Evolutionary conservation across 2,888 invertebrate genomes (phyloP).

Genomic region (Rhopalosiphum nymphaeae): DNA sequence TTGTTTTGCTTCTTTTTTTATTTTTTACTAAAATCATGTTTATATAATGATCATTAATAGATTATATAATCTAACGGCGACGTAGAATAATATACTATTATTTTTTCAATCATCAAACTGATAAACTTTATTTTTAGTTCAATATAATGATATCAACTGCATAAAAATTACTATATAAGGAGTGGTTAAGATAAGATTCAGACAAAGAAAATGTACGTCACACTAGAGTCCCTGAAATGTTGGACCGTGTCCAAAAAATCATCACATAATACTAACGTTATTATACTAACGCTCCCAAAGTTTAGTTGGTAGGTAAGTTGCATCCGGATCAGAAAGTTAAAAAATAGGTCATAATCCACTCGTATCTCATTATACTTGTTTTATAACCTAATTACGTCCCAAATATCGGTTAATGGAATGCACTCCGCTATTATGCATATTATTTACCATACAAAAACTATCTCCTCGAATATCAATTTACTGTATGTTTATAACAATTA

Average conservation of each 20-base stretch:
- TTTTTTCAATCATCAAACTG: background rate
- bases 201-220: background rate
- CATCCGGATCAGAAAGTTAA: background rate
- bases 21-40: background rate
- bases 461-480: background rate
- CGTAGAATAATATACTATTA: background rate
- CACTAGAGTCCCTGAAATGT: background rate
- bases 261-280: background rate
- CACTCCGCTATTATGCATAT: background rate
- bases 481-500: no score
- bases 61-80: background rate
- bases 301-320: background rate
- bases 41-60: background rate
- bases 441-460: background rate
- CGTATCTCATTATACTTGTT: background rate
- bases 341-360: background rate
- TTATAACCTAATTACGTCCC: background rate
- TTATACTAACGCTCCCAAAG: no score
- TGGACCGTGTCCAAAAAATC: background rate
- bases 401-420: background rate
- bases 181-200: background rate
- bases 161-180: background rate
- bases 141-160: background rate
- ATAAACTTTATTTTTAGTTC: background rate
- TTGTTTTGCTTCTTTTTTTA: background rate